Base-by-base conservation (phyloP, 2,888 invertebrate genomes). In the Papilio demoleus region DNA sequence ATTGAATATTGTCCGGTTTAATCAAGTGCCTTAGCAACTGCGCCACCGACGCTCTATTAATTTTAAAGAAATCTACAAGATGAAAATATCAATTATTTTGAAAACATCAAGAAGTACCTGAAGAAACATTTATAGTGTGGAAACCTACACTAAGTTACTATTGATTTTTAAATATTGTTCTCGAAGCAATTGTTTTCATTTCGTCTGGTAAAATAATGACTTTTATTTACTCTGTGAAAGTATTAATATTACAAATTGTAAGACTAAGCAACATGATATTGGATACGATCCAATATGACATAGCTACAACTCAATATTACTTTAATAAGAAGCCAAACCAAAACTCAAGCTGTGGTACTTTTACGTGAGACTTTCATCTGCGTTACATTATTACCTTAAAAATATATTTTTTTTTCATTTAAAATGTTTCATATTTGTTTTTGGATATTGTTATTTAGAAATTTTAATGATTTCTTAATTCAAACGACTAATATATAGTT, bases 261-360 rank as follows among this genome's bases (percentile, higher is more conserved):
- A 14, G 24, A 50, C 24, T 50, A 42, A 38, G 38, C 14, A 38
- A 17, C 42, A 42, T 8, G 42, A 42, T 50, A 50, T 50, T 50
- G 50, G 61, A 45, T 24, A 31, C 17, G 50, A 40, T 40, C 40
- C 53, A 56, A 56, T 64, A 56, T 27, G n/a, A 38, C 27, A 53
- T 56, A 27, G 38, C 17, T 11, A 40, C 64, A 38, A 40, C 19
- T 40, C 64, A 53, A 64, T 64, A 64, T 64, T 56, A 64, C 64
- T 56, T 64, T 53, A 53, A 64, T 53, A 64, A 64, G 64, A 56
- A 64, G 27, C 38, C 38, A 47, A 40, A 22, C 53, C 40, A 64
- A 64, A 53, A 53, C 64, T 53, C 50, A 50, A 64, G 64, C 27
- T 64, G 53, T 53, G 38, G 11, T 64, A 11, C 38, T 17, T 53